Percentiles rank a stretch among this genome's conserved stretches.
phyloP scores from a whole-genome alignment of 92 coral and sea anemone genomes.

The Diadumene lineata region DNA sequence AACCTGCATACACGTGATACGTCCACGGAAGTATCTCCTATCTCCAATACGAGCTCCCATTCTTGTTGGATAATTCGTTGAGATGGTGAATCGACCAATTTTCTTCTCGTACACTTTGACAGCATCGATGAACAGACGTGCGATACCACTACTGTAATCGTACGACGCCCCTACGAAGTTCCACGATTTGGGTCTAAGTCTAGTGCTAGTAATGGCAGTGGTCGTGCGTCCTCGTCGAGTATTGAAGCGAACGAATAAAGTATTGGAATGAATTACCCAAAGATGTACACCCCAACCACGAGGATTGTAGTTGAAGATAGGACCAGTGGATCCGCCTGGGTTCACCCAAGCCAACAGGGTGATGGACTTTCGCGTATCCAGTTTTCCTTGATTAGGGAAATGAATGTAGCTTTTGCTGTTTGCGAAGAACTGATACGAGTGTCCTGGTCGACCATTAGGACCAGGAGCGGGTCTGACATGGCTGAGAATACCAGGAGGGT shows the following conservation, averaged over 20 bases:
- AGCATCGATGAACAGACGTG: slow-evolving; percentile 49
- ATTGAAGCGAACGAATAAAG: slow-evolving; percentile 52
- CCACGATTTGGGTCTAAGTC: slow-evolving; percentile 59
- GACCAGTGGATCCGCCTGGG: slow-evolving; percentile 63
- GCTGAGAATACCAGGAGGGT: slow-evolving; percentile 66
- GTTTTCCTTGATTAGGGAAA: slow-evolving; percentile 63
- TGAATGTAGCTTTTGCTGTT: slow-evolving; percentile 59
- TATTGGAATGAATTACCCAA: slow-evolving; percentile 55
- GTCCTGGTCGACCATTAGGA: slow-evolving; percentile 65
- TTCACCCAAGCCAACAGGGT: slow-evolving; percentile 67
- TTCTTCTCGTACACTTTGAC: slow-evolving; percentile 26
- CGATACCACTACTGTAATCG: slow-evolving; percentile 46
- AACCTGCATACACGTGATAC: slow-evolving; percentile 71
- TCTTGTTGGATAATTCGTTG: slow-evolving; percentile 54
- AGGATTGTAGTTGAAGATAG: slow-evolving; percentile 67
- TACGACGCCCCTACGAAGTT: slow-evolving; percentile 65
- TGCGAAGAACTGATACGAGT: slow-evolving; percentile 65
- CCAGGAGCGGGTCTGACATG: slow-evolving; percentile 66
- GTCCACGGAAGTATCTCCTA: slow-evolving; percentile 59
- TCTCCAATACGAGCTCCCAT: slow-evolving; percentile 69
- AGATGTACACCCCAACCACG: slow-evolving; percentile 66
- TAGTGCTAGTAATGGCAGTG: slow-evolving; percentile 31
- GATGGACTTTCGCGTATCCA: slow-evolving; percentile 68
- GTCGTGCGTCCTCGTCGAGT: slow-evolving; percentile 49
- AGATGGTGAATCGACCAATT: slow-evolving; percentile 48